Evolutionary conservation across 2,113 vertebrate species (phyloP).

Genomic region (Taxidea taxus): DNA sequence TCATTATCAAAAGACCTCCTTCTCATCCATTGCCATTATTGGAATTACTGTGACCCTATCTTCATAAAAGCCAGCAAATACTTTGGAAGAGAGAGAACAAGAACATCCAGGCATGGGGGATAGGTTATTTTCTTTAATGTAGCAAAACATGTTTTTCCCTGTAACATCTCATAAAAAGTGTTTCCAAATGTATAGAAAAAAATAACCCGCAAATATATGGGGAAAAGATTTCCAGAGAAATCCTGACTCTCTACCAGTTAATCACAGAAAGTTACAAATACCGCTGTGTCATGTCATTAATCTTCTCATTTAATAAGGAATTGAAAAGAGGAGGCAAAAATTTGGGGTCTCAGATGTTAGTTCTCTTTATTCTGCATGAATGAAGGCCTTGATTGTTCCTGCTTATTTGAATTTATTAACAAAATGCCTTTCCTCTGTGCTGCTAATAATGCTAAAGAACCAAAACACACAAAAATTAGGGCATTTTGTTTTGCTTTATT

Average conservation of each 20-base stretch:
- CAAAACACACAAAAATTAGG: not conserved
- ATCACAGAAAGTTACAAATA: not conserved
- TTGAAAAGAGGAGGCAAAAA: not conserved
- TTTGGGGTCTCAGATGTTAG: not conserved
- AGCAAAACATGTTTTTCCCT: not conserved
- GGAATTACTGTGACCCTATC: not conserved
- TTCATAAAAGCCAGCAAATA: not conserved
- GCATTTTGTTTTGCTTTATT: not conserved
- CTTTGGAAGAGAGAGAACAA: conserved; percentile 1
- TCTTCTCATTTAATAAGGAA: not conserved
- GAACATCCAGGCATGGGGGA: not conserved
- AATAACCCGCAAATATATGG: not conserved
- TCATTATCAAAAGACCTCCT: conserved; percentile 13
- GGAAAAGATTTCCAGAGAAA: not conserved
- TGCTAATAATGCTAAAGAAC: not conserved
- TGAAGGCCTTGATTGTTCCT: not conserved
- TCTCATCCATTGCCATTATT: not conserved
- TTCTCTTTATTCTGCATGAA: not conserved
- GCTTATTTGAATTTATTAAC: not conserved
- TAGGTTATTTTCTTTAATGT: not conserved
- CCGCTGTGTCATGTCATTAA: not conserved
- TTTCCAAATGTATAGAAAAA: not conserved
- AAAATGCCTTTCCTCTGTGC: not conserved
- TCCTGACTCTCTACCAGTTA: not conserved
- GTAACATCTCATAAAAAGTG: not conserved